These are phyloP conservation scores for Scolanthus callimorphus DNA, from an alignment of 92 coral and sea anemone genomes.

Conservation along the genomic window DNA sequence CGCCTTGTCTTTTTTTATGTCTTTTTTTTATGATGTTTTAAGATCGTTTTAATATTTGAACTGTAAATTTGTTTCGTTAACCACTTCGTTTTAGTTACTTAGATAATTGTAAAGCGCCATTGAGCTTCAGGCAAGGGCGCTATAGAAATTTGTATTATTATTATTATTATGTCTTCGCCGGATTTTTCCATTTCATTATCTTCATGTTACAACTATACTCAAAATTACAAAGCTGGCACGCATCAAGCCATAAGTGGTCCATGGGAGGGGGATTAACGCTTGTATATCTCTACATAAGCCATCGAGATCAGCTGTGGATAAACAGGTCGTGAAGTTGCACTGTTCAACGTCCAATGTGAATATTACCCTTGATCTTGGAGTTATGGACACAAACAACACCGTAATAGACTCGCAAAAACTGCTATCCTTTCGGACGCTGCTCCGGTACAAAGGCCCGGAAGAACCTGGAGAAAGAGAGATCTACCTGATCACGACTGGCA, in stretches of 20 bases:
- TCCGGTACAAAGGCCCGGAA: constrained; percentile 55
- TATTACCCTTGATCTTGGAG: constrained; percentile 26
- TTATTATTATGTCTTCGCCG: too few relatives aligned
- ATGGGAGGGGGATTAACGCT: constrained; percentile 33
- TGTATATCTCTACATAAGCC: constrained; percentile 53
- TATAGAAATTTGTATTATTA: too few relatives aligned
- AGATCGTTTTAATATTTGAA: too few relatives aligned
- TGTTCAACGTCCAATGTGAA: constrained; percentile 58
- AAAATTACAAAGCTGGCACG: constrained; percentile 35
- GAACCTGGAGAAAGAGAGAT: constrained; percentile 41
- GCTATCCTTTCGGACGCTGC: constrained; percentile 42
- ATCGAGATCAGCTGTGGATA: constrained; percentile 37
- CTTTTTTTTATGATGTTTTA: too few relatives aligned
- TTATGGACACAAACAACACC: constrained; percentile 8
- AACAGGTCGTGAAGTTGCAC: constrained; percentile 39
- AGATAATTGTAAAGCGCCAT: too few relatives aligned
- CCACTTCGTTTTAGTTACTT: too few relatives aligned
- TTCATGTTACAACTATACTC: constrained; percentile 37
- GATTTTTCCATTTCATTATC: constrained; percentile 40
- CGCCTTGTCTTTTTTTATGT: constrained; percentile 59
- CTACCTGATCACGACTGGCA: constrained; percentile 59
- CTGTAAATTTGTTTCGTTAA: too few relatives aligned
- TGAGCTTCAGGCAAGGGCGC: too few relatives aligned
- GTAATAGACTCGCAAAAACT: constrained; percentile 68
- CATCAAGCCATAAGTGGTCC: constrained; percentile 48